A percentile compares a stretch with the other conserved stretches of the same genome.
Conservation (phyloP, 2,888 invertebrate species). For the Altica lythri region DNA sequence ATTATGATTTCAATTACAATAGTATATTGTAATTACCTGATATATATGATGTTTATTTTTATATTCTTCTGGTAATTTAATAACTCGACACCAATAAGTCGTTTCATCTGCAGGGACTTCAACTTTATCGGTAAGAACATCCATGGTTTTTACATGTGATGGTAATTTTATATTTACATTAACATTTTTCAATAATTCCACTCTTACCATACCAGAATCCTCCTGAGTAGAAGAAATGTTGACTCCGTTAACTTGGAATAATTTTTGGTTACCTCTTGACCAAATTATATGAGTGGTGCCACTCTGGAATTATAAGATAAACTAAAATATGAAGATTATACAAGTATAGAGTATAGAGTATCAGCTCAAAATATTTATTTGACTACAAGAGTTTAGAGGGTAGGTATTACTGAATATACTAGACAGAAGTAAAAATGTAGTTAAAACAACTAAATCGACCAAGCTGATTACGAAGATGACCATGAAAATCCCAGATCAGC, state of each 20-base stretch:
- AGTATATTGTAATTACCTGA: too few relatives aligned
- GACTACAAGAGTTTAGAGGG: too few relatives aligned
- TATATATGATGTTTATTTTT: conserved; percentile 77
- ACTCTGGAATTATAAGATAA: too few relatives aligned
- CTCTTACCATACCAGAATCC: conserved; percentile 75
- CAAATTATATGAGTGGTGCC: conserved; percentile 89
- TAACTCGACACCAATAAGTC: conserved; percentile 95
- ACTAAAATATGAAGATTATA: too few relatives aligned
- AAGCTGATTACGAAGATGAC: too few relatives aligned
- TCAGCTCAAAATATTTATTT: too few relatives aligned
- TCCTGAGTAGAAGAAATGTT: conserved; percentile 62
- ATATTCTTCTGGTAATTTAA: conserved; percentile 74
- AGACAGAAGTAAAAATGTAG: too few relatives aligned
- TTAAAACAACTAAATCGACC: too few relatives aligned
- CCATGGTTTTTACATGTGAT: conserved; percentile 62
- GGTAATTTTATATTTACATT: conserved; percentile 53
- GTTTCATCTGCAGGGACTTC: conserved; percentile 85
- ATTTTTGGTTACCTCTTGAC: conserved; percentile 77
- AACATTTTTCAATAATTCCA: conserved; percentile 68
- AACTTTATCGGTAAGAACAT: conserved; percentile 67
- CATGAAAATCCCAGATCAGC: too few relatives aligned
- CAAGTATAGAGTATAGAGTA: too few relatives aligned
- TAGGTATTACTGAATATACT: too few relatives aligned
- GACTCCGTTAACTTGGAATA: conserved; percentile 70
- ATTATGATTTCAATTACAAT: too few relatives aligned